These are phyloP conservation scores for Bombus huntii DNA, from an alignment of 1,140 invertebrate genomes.

Conservation along the genomic window DNA sequence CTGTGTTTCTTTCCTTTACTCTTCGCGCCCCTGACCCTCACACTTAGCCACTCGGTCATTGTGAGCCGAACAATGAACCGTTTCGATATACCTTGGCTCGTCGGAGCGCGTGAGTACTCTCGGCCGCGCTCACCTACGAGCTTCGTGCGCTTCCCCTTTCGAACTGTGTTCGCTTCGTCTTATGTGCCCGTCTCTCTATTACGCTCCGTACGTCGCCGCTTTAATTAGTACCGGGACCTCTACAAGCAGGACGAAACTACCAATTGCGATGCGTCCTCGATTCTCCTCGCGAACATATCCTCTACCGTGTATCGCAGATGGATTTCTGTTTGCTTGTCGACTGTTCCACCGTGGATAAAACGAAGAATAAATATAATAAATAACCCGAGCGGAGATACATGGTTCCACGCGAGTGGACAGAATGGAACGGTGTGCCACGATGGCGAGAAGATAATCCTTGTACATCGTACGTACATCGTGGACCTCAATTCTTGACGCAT, in stretches of 20 bases:
- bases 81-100: constrained; percentile 51
- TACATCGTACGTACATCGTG: no score
- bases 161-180: not conserved
- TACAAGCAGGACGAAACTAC: constrained; percentile 8
- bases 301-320: not conserved
- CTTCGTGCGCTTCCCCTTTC: not conserved
- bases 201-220: constrained; percentile 34
- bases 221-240: constrained; percentile 57
- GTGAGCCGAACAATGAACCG: constrained; percentile 64
- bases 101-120: not conserved
- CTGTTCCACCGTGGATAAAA: no score
- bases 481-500: no score
- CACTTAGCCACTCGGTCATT: constrained; percentile 69
- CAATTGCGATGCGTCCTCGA: constrained; percentile 14
- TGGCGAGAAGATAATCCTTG: no score
- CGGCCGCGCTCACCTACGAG: not conserved
- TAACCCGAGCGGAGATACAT: no score
- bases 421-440: no score
- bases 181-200: constrained; percentile 15
- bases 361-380: no score
- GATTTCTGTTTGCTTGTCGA: not conserved
- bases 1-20: constrained; percentile 39
- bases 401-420: no score
- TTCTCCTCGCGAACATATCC: not conserved
- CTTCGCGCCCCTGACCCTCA: constrained; percentile 62